Evolutionary conservation across 2,113 vertebrate species (phyloP).

Genomic region (Orientallactaga bullata): DNA sequence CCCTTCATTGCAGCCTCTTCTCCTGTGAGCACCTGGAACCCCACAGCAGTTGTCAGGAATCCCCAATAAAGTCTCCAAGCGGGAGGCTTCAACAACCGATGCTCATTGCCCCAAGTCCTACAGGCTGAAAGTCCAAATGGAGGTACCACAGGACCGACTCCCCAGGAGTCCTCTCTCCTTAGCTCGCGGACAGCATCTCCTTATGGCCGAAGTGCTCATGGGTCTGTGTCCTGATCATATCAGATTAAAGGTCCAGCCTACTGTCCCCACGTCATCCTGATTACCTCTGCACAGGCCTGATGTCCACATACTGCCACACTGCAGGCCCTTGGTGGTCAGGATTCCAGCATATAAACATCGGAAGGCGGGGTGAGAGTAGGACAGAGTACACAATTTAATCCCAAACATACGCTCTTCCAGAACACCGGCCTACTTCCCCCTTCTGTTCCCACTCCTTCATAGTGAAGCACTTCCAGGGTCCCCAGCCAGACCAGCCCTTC

Average conservation of each 20-base stretch:
- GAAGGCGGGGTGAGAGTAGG: no score
- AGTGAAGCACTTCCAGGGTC: neutral
- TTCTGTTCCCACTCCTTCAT: neutral
- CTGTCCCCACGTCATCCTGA: neutral
- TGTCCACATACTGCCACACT: neutral
- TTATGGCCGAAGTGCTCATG: neutral
- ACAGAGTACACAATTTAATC: neutral
- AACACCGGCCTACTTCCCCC: rapidly evolving
- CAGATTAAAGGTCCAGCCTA: neutral
- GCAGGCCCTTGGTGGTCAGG: neutral
- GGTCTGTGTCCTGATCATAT: neutral
- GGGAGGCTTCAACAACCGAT: neutral
- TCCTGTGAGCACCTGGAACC: rapidly evolving
- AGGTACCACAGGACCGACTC: neutral
- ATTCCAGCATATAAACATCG: neutral
- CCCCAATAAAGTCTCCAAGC: no score
- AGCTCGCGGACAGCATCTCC: neutral
- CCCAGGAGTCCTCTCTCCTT: neutral
- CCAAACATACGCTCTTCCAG: neutral
- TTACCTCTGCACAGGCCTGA: neutral
- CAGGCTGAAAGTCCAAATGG: neutral
- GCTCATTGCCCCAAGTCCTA: neutral
- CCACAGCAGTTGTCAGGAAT: rapidly evolving
- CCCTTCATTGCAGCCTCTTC: neutral
- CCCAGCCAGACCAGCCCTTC: no score